These are phyloP conservation scores for Athripsodes cinereus DNA, from an alignment of 2,888 invertebrate genomes.

Conservation along the genomic window DNA sequence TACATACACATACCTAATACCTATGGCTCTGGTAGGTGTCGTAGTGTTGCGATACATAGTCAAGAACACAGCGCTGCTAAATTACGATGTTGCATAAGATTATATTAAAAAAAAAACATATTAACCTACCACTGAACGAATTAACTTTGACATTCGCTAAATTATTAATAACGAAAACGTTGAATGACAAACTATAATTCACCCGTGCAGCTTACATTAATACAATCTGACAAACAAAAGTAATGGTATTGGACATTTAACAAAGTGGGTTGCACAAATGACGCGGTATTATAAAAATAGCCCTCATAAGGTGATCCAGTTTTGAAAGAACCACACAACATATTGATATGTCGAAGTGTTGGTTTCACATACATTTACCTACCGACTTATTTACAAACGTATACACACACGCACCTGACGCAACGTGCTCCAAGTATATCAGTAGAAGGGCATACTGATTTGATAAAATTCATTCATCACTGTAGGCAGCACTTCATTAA, in stretches of 20 bases:
- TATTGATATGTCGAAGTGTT: not conserved
- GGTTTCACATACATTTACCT: not conserved
- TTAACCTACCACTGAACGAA: not conserved
- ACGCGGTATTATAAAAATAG: constrained; percentile 7
- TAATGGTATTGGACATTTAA: too few species aligned
- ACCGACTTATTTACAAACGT: not conserved
- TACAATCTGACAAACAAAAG: too few species aligned
- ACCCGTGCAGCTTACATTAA: too few species aligned
- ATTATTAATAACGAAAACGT: not conserved
- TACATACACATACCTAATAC: not conserved
- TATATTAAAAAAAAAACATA: not conserved
- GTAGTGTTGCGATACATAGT: too few species aligned
- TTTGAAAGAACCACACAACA: constrained; percentile 19
- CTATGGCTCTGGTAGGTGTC: not conserved
- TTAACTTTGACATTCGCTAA: not conserved
- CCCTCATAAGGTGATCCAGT: constrained; percentile 23
- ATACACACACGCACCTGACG: too few species aligned
- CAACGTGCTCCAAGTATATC: not conserved
- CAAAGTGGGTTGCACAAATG: too few species aligned
- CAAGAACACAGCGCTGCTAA: not conserved
- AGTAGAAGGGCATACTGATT: not conserved
- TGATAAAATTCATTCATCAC: too few species aligned
- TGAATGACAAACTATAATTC: too few species aligned
- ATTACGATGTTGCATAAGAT: constrained; percentile 3
- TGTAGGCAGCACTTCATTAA: too few species aligned